Percentiles rank a stretch among this genome's conserved stretches.
These are phyloP conservation scores for Magallana nippona DNA, from an alignment of 2,888 invertebrate species.

Conservation along the genomic window DNA sequence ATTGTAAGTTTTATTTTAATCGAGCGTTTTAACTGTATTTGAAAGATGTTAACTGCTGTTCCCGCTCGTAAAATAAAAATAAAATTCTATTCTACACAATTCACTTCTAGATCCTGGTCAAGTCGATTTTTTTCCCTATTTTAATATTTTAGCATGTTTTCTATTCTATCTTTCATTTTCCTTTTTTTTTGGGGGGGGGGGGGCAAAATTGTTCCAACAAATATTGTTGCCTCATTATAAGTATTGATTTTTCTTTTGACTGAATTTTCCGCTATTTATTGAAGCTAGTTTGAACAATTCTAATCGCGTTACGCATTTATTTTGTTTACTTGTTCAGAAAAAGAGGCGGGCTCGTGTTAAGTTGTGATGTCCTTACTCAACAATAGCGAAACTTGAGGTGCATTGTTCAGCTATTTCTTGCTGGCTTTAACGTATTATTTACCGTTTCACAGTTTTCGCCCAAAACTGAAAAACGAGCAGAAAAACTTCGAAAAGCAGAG, in stretches of 20 bases:
- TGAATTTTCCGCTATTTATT: slow-evolving; percentile 3
- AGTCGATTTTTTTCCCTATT: too few species aligned
- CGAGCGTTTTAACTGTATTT: slow-evolving; percentile 15
- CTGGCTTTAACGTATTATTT: slow-evolving; percentile 12
- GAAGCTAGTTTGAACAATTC: background rate
- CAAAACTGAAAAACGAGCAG: background rate
- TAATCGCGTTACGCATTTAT: background rate
- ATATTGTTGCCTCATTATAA: too few species aligned
- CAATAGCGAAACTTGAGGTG: background rate
- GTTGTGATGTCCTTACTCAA: background rate
- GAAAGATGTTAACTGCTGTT: background rate
- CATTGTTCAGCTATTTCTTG: background rate
- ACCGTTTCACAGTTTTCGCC: slow-evolving; percentile 25
- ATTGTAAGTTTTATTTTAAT: background rate
- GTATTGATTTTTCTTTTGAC: background rate
- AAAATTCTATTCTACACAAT: background rate
- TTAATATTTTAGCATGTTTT: too few species aligned
- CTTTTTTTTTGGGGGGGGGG: too few species aligned
- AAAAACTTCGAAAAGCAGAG: background rate
- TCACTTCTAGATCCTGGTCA: too few species aligned
- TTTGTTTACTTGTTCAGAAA: slow-evolving; percentile 21
- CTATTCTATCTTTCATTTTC: background rate
- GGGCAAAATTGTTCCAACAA: too few species aligned
- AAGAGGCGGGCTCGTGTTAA: background rate
- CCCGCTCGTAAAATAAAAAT: slow-evolving; percentile 10